phyloP scores from a whole-genome alignment of 2,888 invertebrate genomes.

The Troides aeacus region DNA sequence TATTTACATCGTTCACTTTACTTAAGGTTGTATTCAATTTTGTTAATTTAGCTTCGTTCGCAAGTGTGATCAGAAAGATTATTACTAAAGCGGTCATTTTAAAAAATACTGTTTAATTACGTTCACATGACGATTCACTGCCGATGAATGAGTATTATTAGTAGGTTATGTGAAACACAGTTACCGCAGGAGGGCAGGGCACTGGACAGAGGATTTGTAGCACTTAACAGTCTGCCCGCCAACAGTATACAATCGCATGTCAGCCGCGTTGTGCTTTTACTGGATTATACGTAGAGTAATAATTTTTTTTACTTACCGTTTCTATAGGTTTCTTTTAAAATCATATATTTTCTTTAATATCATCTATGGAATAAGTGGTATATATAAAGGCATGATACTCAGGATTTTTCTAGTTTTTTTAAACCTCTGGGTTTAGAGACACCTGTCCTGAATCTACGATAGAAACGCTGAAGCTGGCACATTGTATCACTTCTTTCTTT shows the following conservation, averaged over 20 bases:
- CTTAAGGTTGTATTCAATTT: conserved; percentile 45
- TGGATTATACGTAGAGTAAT: conserved; percentile 52
- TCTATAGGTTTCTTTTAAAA: too few relatives aligned
- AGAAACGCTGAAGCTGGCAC: too few relatives aligned
- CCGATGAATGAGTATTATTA: conserved; percentile 43
- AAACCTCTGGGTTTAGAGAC: too few relatives aligned
- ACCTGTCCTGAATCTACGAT: too few relatives aligned
- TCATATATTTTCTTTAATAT: too few relatives aligned
- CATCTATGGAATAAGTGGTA: too few relatives aligned
- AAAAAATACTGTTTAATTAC: conserved; percentile 27
- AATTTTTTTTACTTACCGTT: not conserved
- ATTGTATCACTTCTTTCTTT: too few relatives aligned
- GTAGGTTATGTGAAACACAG: conserved; percentile 48
- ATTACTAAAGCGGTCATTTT: conserved; percentile 53
- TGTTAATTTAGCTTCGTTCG: conserved; percentile 48
- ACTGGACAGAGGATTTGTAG: conserved; percentile 72
- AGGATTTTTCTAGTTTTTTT: too few relatives aligned
- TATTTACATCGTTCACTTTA: conserved; percentile 48
- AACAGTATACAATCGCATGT: conserved; percentile 65
- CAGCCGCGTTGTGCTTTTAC: conserved; percentile 57
- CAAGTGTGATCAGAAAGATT: conserved; percentile 52
- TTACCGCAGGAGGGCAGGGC: conserved; percentile 49
- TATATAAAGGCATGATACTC: too few relatives aligned
- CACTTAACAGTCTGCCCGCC: conserved; percentile 76
- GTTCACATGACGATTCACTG: conserved; percentile 36